Percentiles rank a stretch among this genome's conserved stretches.
Evolutionary conservation across 2,797 vertebrate genomes (phyloP).

Genomic region (Tauraco hartlaubi): DNA sequence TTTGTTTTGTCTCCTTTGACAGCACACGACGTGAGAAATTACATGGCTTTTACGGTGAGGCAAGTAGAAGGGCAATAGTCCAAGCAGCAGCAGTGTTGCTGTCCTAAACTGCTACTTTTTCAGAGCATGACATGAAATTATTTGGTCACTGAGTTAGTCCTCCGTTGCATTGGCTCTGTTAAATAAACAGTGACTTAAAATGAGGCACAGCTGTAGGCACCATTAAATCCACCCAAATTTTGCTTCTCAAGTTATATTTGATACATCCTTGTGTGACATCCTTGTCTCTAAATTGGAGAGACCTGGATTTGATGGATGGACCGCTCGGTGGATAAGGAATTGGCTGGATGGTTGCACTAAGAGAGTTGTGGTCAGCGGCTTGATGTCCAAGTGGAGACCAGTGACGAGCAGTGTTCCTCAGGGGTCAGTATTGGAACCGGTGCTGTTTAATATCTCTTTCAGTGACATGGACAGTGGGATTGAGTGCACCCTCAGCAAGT

Average conservation of each 20-base stretch:
- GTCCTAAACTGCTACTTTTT: background rate
- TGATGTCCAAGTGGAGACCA: no score
- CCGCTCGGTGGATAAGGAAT: no score
- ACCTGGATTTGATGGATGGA: no score
- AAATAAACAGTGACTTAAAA: constrained; percentile 31
- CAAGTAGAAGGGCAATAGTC: background rate
- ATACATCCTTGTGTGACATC: no score
- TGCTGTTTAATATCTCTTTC: no score
- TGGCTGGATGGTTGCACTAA: no score
- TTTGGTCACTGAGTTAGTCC: background rate
- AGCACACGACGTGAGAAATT: background rate
- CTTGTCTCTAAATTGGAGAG: no score
- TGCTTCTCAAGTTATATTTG: background rate
- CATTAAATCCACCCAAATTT: constrained; percentile 24
- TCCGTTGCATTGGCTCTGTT: background rate
- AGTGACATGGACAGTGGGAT: no score
- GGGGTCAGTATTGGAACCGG: no score
- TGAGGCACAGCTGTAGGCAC: background rate
- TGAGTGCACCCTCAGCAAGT: no score
- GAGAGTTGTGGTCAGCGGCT: no score
- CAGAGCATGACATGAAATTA: background rate
- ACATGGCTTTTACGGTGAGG: background rate
- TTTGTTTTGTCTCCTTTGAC: background rate
- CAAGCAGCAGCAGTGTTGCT: background rate
- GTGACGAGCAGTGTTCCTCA: no score